Evolutionary conservation across 2,797 vertebrate genomes (phyloP).

Genomic region (Epinephelus awoara): DNA sequence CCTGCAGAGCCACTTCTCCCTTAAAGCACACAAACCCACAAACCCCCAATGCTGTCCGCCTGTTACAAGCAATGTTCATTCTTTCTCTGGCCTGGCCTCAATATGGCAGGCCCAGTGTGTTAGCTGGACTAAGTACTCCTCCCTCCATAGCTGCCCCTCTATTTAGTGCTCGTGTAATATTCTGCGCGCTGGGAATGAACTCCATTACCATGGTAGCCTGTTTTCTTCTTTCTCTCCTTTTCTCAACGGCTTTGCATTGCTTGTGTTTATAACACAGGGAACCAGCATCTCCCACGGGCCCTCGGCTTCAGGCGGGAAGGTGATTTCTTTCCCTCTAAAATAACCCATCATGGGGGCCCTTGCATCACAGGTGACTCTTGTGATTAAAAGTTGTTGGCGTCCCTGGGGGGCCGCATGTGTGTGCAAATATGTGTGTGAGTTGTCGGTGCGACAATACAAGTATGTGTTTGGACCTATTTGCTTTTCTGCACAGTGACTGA

Average conservation of each 20-base stretch:
- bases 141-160: conserved; percentile 55
- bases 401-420: conserved; percentile 32
- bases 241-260: conserved; percentile 65
- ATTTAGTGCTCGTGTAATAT: conserved; percentile 76
- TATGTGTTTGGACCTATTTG: conserved; percentile 46
- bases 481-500: conserved; percentile 30
- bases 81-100: conserved; percentile 57
- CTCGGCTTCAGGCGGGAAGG: conserved; percentile 55
- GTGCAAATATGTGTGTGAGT: conserved; percentile 7
- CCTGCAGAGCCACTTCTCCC: conserved; percentile 44
- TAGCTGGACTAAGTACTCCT: conserved; percentile 60
- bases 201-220: conserved; percentile 78
- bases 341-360: conserved; percentile 50
- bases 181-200: conserved; percentile 77
- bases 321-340: conserved; percentile 68
- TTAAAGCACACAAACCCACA: conserved; percentile 42
- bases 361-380: conserved; percentile 53
- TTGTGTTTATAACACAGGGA: conserved; percentile 77
- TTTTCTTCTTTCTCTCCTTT: conserved; percentile 58
- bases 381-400: conserved; percentile 70
- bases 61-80: conserved; percentile 59
- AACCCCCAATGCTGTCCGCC: conserved; percentile 33
- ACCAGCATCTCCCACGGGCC: conserved; percentile 71
- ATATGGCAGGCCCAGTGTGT: conserved; percentile 62
- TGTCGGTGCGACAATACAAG: neutral